phyloP scores from a whole-genome alignment of 1,140 invertebrate species.

The Colletes latitarsis region DNA sequence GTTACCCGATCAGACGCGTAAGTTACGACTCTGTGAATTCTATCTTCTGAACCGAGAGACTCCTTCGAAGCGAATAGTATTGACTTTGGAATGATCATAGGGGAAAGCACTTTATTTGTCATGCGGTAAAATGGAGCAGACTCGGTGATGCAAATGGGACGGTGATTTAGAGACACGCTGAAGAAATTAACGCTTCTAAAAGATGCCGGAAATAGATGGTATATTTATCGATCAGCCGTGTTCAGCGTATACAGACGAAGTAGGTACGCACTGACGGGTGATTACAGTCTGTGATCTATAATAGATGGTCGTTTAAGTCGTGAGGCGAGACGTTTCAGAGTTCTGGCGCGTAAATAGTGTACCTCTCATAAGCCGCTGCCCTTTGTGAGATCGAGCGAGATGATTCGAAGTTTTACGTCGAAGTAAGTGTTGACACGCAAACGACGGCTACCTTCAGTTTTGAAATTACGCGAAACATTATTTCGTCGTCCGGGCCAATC shows the following conservation, averaged over 20 bases:
- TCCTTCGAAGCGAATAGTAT: too few relatives aligned
- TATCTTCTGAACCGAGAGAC: too few relatives aligned
- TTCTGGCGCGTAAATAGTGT: constrained; percentile 18
- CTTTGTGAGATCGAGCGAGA: constrained; percentile 1
- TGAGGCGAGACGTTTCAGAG: not conserved
- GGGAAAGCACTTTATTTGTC: not conserved
- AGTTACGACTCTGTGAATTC: too few relatives aligned
- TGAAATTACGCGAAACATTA: constrained; percentile 31
- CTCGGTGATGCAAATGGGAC: constrained; percentile 8
- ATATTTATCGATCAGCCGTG: constrained; percentile 42
- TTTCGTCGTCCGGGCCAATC: not conserved
- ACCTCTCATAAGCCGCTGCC: not conserved
- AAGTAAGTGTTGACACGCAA: constrained; percentile 28
- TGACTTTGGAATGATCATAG: too few relatives aligned
- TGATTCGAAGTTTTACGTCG: constrained; percentile 10
- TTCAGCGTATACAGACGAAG: constrained; percentile 16
- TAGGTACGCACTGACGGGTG: constrained; percentile 12
- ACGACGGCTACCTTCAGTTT: constrained; percentile 26
- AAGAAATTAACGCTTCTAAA: constrained; percentile 18
- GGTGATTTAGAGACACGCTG: constrained; percentile 15
- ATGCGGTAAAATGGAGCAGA: not conserved
- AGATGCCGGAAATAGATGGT: constrained; percentile 41
- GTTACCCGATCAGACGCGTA: too few relatives aligned
- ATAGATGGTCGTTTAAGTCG: constrained; percentile 42
- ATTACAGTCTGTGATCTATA: constrained; percentile 41